Base-by-base conservation (phyloP, 64 coral and sea anemone species). In the Dendrophyllia cribrosa region DNA sequence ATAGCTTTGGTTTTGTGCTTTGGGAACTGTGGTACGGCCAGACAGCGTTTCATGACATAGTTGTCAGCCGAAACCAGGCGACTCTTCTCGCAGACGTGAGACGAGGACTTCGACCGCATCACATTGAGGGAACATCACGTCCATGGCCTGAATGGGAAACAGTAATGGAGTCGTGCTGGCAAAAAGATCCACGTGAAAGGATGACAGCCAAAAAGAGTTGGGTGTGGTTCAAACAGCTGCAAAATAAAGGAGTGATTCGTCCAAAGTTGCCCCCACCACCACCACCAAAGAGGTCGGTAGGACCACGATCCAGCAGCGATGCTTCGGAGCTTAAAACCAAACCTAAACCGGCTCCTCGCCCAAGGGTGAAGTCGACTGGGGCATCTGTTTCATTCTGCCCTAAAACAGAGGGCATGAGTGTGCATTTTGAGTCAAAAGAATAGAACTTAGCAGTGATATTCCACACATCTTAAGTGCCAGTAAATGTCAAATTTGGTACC, bases 1-100 rank as follows among this genome's bases (percentile, higher is more conserved):
- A 86, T 21, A 86, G 82, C 60, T 64, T 86, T 53, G 82, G 62
- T 17, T 86, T 69, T 66, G 49, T 86, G 2, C 82, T 86, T 69
- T 86, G 82, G 82, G 82, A 86, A 16, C 8, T 86, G 44, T 86
- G 82, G 82, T 70, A 86, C 25, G 82, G 82, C 7, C 43, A 86
- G 62, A 48, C 0, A 51, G 82, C 51, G 0, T 86, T 86, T 66
- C 1, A 10, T 44, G 46, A 43, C 10, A 34, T 10, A 7, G 60
- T 51, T 0, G 14, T 9, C 43, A 55, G 8, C 34, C 3, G 23
- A 49, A 4, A 3, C 2, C 1, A 6, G 4, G 7, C 12, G 2
- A 11, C 49, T 13, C 9, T 86, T 6, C 14, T 51, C 10, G 17
- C 68, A 48, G 64, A 86, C 8, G 19, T 69, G 49, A 70, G 25